Evolutionary conservation across 1,140 invertebrate species (phyloP).

Genomic region (Phymastichus coffea): DNA sequence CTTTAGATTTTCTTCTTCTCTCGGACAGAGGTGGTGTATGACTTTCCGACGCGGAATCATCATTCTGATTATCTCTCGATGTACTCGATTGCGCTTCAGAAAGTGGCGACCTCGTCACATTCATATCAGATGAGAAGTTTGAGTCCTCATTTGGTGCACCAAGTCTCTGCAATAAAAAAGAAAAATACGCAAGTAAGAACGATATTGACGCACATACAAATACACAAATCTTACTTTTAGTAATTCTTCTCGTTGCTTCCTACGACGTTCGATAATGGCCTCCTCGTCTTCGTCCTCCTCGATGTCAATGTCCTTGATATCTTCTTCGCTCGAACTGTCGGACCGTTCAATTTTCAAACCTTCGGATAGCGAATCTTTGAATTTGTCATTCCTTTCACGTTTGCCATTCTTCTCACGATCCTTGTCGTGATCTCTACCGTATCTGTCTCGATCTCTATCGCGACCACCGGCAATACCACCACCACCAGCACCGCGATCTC

Average conservation of each 20-base stretch:
- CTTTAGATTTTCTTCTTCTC: slow-evolving; percentile 3
- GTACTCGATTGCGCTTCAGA: slow-evolving; percentile 44
- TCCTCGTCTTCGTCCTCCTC: slow-evolving; percentile 93
- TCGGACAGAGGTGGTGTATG: slow-evolving; percentile 52
- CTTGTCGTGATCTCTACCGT: slow-evolving; percentile 16
- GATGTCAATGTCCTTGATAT: slow-evolving; percentile 72
- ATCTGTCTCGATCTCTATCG: slow-evolving; percentile 46
- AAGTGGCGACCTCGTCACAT: slow-evolving; percentile 41
- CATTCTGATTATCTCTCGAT: slow-evolving; percentile 43
- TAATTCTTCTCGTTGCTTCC: slow-evolving; percentile 87
- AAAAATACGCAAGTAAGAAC: not conserved
- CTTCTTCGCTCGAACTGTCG: slow-evolving; percentile 64
- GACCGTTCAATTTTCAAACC: slow-evolving; percentile 66
- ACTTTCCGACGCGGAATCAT: slow-evolving; percentile 49
- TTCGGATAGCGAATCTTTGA: slow-evolving; percentile 83
- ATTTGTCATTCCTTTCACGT: slow-evolving; percentile 64
- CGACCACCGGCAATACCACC: slow-evolving; percentile 33
- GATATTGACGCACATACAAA: slow-evolving; percentile 32
- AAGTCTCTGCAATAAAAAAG: slow-evolving; percentile 52
- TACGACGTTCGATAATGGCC: slow-evolving; percentile 85
- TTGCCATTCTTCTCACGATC: slow-evolving; percentile 45
- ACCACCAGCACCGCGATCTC: slow-evolving; percentile 49
- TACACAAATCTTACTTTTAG: slow-evolving; percentile 66
- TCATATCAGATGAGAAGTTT: slow-evolving; percentile 54
- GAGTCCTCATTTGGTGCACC: slow-evolving; percentile 66